These are phyloP conservation scores for Schmidtea mediterranea DNA, from an alignment of 1,140 invertebrate genomes.

Conservation along the genomic window DNA sequence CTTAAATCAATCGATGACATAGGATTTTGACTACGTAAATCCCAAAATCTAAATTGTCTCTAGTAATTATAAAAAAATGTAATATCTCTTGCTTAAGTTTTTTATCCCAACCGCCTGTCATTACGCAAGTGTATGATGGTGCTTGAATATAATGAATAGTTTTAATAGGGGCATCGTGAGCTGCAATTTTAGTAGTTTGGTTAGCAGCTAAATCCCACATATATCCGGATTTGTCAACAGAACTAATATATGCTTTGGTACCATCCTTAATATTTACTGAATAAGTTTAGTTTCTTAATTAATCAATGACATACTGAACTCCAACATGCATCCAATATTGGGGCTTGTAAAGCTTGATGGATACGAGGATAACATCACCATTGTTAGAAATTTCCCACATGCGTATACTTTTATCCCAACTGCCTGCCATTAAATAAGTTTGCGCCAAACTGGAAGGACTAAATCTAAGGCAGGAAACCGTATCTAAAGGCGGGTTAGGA, in stretches of 20 bases:
- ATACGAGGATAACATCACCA: slow-evolving; percentile 87
- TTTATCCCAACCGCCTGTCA: slow-evolving; percentile 98
- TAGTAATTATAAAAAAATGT: too few relatives aligned
- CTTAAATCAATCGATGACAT: slow-evolving; percentile 63
- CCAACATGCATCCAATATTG: slow-evolving; percentile 79
- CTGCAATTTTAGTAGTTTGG: slow-evolving; percentile 68
- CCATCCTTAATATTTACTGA: slow-evolving; percentile 22
- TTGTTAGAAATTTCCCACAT: slow-evolving; percentile 84
- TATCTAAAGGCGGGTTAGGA: slow-evolving; percentile 1
- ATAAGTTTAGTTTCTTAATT: too few relatives aligned
- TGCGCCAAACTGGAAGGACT: neutral
- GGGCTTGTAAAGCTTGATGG: slow-evolving; percentile 71
- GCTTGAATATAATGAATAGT: slow-evolving; percentile 92
- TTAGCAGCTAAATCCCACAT: slow-evolving; percentile 90
- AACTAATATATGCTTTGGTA: slow-evolving; percentile 80
- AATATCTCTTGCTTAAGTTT: slow-evolving; percentile 27
- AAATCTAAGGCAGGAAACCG: slow-evolving; percentile 1
- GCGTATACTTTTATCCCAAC: slow-evolving; percentile 33
- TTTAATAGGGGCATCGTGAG: slow-evolving; percentile 75
- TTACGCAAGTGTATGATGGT: slow-evolving; percentile 69
- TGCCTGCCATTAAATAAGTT: neutral
- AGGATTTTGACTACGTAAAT: slow-evolving; percentile 55
- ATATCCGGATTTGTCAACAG: slow-evolving; percentile 85
- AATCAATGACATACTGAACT: slow-evolving; percentile 38
- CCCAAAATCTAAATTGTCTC: slow-evolving; percentile 63